Percentiles rank a stretch among this genome's conserved stretches.
Evolutionary conservation across 2,888 invertebrate genomes (phyloP).

Genomic region (Mythimna loreyi): DNA sequence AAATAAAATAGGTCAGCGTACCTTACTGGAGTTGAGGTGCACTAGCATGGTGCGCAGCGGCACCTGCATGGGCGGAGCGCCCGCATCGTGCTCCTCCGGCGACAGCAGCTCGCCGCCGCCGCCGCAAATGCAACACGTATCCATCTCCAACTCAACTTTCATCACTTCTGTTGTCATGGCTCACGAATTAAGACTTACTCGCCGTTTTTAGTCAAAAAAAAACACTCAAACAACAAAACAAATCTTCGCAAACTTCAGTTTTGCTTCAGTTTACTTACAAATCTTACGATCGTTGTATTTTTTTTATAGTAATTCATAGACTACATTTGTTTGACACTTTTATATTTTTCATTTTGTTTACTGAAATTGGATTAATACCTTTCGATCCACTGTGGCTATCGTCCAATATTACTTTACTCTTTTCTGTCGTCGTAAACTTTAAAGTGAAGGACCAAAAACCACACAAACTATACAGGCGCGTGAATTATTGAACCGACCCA

Average conservation of each 20-base stretch:
- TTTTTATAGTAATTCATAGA: not conserved
- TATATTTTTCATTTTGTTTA: not conserved
- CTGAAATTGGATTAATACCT: not conserved
- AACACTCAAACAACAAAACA: not conserved
- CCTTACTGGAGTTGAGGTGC: conserved; percentile 85
- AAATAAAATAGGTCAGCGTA: conserved; percentile 39
- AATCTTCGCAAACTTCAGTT: not conserved
- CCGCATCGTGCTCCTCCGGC: conserved; percentile 84
- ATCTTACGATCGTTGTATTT: too few relatives aligned
- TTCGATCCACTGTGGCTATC: not conserved
- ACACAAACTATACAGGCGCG: too few relatives aligned
- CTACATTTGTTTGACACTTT: not conserved
- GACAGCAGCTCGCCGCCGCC: conserved; percentile 76
- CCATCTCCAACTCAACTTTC: conserved; percentile 78
- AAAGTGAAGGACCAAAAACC: too few relatives aligned
- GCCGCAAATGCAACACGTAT: conserved; percentile 82
- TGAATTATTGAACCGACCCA: too few relatives aligned
- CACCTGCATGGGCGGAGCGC: conserved; percentile 72
- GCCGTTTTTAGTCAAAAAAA: not conserved
- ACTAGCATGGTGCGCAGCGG: conserved; percentile 83
- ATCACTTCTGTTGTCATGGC: conserved; percentile 73
- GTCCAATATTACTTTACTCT: too few relatives aligned
- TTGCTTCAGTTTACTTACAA: too few relatives aligned
- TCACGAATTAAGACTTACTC: not conserved
- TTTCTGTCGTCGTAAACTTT: too few relatives aligned